Evolutionary conservation across 2,797 vertebrate genomes (phyloP), one percentile per base, ranked within the genome.

Genomic region (Austrolebias charrua): DNA sequence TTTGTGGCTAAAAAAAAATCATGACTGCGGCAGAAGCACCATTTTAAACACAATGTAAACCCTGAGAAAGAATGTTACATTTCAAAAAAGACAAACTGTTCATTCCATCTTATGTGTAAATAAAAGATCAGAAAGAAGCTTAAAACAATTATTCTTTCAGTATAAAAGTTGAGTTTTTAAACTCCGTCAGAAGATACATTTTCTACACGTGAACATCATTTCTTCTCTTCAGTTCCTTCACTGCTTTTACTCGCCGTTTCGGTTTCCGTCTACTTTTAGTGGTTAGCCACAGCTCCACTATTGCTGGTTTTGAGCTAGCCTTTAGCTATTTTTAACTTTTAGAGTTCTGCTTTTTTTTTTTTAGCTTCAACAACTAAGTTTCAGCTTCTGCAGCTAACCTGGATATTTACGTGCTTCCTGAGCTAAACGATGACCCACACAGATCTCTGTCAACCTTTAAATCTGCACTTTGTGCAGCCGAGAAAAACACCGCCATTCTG

Each of bases 1-100:
- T 12, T 2, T 57, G 45, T 33, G 43, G 31, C 31, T 33, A 33
- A 33, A 33, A 33, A 33, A 11, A 42, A 31, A 10, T 38, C 59
- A 50, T 16, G 51, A 51, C 66, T 68, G 72, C 63, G 80, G 78
- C 72, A 66, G 38, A 2, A 77, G 78, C 78, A 80, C 74, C 76
- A 31, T 64, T n/a, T 58, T 44, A 2, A 31, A 66, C 45, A 38
- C 29, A 55, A 18, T 29, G 9, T 5, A 63, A 55, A 78, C 53
- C 84, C 80, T 84, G 80, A 81, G 75, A 47, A 54, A 58, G 44
- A 73, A 60, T 2, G 1, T 4, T 29, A 13, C 58, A 0, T 14
- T 45, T 49, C 1, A n/a, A 15, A 18, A n/a, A 29, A 20, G 1
- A 45, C 11, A 58, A n/a, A 31, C 12, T 33, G 8, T 62, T 44